These are phyloP conservation scores for Thalpophila matura DNA, from an alignment of 2,888 invertebrate species.

Conservation along the genomic window DNA sequence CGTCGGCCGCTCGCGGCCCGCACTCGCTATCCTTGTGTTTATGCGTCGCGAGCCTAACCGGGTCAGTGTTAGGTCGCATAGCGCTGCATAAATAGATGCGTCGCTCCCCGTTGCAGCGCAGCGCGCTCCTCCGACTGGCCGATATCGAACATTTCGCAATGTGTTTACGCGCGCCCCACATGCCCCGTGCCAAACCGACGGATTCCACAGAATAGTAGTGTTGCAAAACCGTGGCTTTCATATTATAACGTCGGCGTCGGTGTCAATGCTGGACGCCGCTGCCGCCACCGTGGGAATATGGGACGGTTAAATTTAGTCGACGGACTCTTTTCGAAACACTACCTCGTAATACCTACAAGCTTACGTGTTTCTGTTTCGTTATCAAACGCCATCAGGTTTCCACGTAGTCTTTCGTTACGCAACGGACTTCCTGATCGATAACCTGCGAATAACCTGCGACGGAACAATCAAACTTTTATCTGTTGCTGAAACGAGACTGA, in stretches of 20 bases:
- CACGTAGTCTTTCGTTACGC: slow-evolving; percentile 23
- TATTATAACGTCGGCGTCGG: slow-evolving; percentile 40
- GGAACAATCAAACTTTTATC: slow-evolving; percentile 43
- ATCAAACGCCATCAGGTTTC: slow-evolving; percentile 26
- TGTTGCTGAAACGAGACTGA: slow-evolving; percentile 39
- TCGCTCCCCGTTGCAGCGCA: slow-evolving; percentile 70
- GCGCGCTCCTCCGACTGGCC: slow-evolving; percentile 70
- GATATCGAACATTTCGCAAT: slow-evolving; percentile 82
- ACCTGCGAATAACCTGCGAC: slow-evolving; percentile 50
- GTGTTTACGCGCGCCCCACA: slow-evolving; percentile 78
- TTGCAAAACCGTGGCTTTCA: slow-evolving; percentile 78
- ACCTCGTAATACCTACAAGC: slow-evolving; percentile 35
- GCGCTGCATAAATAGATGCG: slow-evolving; percentile 86
- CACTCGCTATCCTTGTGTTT: slow-evolving; percentile 83
- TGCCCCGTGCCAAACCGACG: slow-evolving; percentile 80
- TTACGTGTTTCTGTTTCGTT: slow-evolving; percentile 37
- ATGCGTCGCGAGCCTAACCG: slow-evolving; percentile 84
- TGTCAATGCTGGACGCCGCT: slow-evolving; percentile 72
- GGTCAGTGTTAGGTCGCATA: slow-evolving; percentile 90
- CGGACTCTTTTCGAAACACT: slow-evolving; percentile 71
- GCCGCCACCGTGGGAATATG: slow-evolving; percentile 81
- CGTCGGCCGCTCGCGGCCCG: slow-evolving; percentile 43
- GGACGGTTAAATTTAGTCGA: slow-evolving; percentile 79
- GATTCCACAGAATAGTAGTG: slow-evolving; percentile 76
- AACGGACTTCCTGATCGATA: slow-evolving; percentile 55